Evolutionary conservation across 2,888 invertebrate species (phyloP), one percentile per base, ranked within the genome.

Genomic region (Thymelicus lineola): DNA sequence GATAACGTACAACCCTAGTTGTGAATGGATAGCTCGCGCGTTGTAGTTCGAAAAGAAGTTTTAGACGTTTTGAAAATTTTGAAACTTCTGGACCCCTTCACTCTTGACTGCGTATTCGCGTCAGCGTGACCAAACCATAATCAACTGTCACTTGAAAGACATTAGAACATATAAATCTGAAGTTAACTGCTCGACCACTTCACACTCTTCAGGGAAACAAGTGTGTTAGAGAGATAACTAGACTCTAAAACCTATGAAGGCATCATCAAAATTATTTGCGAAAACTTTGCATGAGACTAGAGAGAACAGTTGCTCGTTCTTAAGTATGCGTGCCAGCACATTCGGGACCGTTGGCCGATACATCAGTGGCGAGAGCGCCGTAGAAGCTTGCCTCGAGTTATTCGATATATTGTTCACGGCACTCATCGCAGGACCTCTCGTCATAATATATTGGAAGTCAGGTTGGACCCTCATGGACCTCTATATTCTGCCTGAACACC

Each of bases 401-500:
- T 81, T 96, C 74, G 97, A 97, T 84, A 91, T 94, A 60, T 77
- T 95, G 38, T 88, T 93, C 74, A 79, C 87, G 0, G 76, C 78
- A n/a, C 76, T 85, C 57, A 73, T 90, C 15, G 96, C 97, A 62
- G 97, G 97, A 0, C 96, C 97, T 0, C 90, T 97, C 70, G 97
- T 97, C 46, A 97, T 98, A 6, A 96, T 97, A 77, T 96, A 97
- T 20, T 98, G 98, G 98, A 93, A 97, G 77, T 97, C 98, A 10
- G 94, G 96, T 0, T 98, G 98, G 97, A 95, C 95, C 9, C 86
- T 97, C 46, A 94, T 97, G 83, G 97, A 98, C 79, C 82, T 96
- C 20, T 95, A 95, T 76, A 88, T 97, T 46, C 95, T 94, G 75
- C 96, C 96, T 0, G 86, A 91, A 0, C 87, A 95, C 70, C 80